Percentiles rank a stretch among this genome's conserved stretches.
These are phyloP conservation scores for Engraulis encrasicolus DNA, from an alignment of 2,113 vertebrate genomes.

Conservation along the genomic window DNA sequence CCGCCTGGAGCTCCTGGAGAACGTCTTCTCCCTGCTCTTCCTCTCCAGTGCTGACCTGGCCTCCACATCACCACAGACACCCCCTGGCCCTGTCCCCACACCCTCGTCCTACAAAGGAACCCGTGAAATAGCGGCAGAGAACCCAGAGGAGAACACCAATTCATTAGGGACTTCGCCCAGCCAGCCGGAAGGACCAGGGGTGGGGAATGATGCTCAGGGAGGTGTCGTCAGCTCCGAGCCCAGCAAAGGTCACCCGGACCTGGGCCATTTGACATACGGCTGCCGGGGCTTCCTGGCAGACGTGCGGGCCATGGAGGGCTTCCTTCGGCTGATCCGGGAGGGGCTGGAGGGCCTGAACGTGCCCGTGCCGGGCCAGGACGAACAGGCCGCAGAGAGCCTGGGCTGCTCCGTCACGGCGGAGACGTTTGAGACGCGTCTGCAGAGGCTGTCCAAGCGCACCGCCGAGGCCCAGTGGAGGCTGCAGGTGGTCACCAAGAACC, in stretches of 20 bases:
- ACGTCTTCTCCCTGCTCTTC: constrained; percentile 95
- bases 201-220: background rate
- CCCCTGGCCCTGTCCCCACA: too few relatives aligned
- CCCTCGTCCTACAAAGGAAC: constrained; percentile 9
- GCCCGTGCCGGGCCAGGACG: constrained; percentile 75
- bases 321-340: constrained; percentile 85
- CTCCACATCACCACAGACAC: background rate
- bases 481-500: constrained; percentile 89
- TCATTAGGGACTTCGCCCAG: background rate
- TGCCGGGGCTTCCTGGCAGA: constrained; percentile 86
- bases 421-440: constrained; percentile 76
- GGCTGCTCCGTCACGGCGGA: constrained; percentile 79
- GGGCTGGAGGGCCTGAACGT: constrained; percentile 80
- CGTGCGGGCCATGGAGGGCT: constrained; percentile 77
- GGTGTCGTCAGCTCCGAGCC: background rate
- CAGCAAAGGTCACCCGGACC: constrained; percentile 66
- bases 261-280: constrained; percentile 79
- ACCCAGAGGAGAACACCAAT: background rate
- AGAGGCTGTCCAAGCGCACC: constrained; percentile 87
- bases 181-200: background rate
- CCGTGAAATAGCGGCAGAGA: background rate
- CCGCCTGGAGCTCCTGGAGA: constrained; percentile 93
- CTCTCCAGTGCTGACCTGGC: constrained; percentile 85
- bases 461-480: constrained; percentile 95
- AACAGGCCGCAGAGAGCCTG: constrained; percentile 72